These are phyloP conservation scores for Eumacrocentrus americanus DNA, from an alignment of 2,888 invertebrate genomes.

Conservation along the genomic window DNA sequence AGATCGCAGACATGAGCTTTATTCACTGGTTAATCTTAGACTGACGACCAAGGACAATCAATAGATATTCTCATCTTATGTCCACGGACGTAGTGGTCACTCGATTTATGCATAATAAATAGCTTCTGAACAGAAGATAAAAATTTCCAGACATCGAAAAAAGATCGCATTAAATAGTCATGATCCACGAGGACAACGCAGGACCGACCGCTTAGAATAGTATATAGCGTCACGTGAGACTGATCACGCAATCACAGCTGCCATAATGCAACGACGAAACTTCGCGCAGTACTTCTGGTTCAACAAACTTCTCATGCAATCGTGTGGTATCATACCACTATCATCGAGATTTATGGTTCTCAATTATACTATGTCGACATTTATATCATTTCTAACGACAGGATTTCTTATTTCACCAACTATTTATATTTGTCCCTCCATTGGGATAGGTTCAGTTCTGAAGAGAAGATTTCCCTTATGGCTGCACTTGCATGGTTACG, in stretches of 20 bases:
- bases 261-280: not conserved
- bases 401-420: not conserved
- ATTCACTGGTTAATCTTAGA: no score
- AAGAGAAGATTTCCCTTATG: not conserved
- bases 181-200: not conserved
- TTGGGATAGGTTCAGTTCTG: not conserved
- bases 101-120: not conserved
- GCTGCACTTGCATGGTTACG: not conserved
- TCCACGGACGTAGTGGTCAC: not conserved
- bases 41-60: no score
- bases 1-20: no score
- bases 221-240: no score
- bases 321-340: slow-evolving; percentile 23
- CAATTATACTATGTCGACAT: not conserved
- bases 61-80: not conserved
- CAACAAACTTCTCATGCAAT: slow-evolving; percentile 23
- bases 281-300: slow-evolving; percentile 24
- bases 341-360: slow-evolving; percentile 20
- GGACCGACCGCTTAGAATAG: not conserved
- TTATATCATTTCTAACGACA: no score
- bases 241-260: not conserved
- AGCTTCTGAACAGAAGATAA: not conserved
- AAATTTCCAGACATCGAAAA: not conserved
- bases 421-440: not conserved
- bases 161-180: slow-evolving; percentile 7